Evolutionary conservation across 1,140 invertebrate species (phyloP).

Genomic region (Leucophenga varia): DNA sequence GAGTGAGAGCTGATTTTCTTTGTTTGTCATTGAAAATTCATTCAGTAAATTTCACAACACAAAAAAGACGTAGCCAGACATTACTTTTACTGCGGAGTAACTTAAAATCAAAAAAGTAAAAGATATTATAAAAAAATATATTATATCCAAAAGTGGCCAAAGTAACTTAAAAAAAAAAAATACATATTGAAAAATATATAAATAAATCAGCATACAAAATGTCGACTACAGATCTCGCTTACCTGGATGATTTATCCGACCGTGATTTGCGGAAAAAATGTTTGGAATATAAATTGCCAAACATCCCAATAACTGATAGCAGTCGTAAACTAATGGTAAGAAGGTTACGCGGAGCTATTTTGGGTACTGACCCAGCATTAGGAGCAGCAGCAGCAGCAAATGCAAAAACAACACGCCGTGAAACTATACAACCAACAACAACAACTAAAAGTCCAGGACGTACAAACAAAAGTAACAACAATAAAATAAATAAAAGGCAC

Average conservation of each 20-base stretch:
- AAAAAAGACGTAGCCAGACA: too few species aligned
- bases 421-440: constrained; percentile 22
- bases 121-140: too few species aligned
- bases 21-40: too few species aligned
- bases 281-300: constrained; percentile 35
- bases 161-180: too few species aligned
- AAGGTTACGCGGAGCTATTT: constrained; percentile 27
- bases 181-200: too few species aligned
- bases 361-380: constrained; percentile 21
- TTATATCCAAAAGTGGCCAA: too few species aligned
- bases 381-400: constrained; percentile 7
- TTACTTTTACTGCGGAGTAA: too few species aligned
- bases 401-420: constrained; percentile 24
- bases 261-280: constrained; percentile 42
- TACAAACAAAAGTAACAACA: constrained; percentile 9
- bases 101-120: too few species aligned
- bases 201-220: too few species aligned
- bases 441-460: constrained; percentile 12
- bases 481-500: constrained; percentile 2
- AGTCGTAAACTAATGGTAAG: constrained; percentile 29
- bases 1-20: too few species aligned
- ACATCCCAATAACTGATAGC: constrained; percentile 40
- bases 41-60: too few species aligned
- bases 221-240: constrained; percentile 32
- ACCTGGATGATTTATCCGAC: constrained; percentile 31